Evolutionary conservation across 2,113 vertebrate species (phyloP).

Genomic region (Mionectes macconnelli): DNA sequence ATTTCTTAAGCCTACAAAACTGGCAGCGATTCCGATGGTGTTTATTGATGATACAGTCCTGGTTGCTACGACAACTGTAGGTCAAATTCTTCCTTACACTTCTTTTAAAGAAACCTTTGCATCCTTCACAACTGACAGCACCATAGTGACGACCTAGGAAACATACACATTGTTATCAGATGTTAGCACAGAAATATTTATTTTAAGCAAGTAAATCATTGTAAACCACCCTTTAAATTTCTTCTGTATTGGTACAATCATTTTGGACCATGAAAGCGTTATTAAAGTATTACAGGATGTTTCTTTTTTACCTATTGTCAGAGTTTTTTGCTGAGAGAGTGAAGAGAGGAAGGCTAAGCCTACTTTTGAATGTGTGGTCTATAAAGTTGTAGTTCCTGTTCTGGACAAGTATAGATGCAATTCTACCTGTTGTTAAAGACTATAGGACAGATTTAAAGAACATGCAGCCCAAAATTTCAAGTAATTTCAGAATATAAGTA

Average conservation of each 20-base stretch:
- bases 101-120: constrained; percentile 99
- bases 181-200: background rate
- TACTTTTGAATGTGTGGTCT: background rate
- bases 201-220: background rate
- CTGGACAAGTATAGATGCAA: background rate
- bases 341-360: background rate
- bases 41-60: constrained; percentile 98
- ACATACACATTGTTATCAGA: background rate
- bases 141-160: constrained; percentile 93
- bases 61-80: constrained; percentile 97
- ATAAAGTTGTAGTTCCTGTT: background rate
- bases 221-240: background rate
- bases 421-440: background rate
- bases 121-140: constrained; percentile 97
- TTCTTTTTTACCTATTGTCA: background rate
- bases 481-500: background rate
- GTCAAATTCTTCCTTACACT: constrained; percentile 96
- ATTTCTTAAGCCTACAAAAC: constrained; percentile 95
- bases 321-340: background rate
- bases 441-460: background rate
- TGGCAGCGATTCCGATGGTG: constrained; percentile 98
- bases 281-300: background rate
- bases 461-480: background rate
- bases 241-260: background rate
- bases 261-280: background rate